Evolutionary conservation across 2,113 vertebrate genomes (phyloP), one percentile per base, ranked within the genome.

Genomic region (Hylia prasina): DNA sequence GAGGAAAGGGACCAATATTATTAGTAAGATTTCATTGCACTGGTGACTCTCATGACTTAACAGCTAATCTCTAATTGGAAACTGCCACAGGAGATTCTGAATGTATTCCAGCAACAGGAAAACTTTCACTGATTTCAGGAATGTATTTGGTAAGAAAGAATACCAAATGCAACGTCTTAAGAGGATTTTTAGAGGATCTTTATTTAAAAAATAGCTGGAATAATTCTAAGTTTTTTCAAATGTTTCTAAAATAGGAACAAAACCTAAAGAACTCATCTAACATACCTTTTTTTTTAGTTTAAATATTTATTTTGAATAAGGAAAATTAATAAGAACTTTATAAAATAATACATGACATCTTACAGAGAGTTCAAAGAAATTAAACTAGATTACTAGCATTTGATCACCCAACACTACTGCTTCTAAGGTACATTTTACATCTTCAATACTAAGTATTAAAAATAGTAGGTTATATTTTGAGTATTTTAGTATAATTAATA

Each of bases 401-500:
- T 0, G 0, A 45, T 61, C 44, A 39, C 4, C 2, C 21, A 76
- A 27, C 4, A 51, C 3, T 42, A 15, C 2, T 1, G 1, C 4
- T 87, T 84, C 25, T 57, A 31, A 11, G 3, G 8, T 76, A 19
- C 7, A 35, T 68, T 58, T 54, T 45, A 21, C 44, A 11, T 54
- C 8, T 75, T 61, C 56, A 54, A 18, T 68, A 20, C 3, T 33
- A 48, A 28, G 3, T 37, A 58, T 58, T 71, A 31, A 44, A 76
- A 61, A 28, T 21, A 57, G 1, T 51, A 83, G 4, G 12, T 33
- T 37, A 22, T 37, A 70, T 39, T 69, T 68, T 69, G 10, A 40
- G 6, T 28, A 51, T 44, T 57, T 57, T 33, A 51, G 15, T 28
- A 7, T 40, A 56, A 45, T n/a, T 50, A 64, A 30, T 65, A 51